Evolutionary conservation across 2,797 vertebrate genomes (phyloP).

Genomic region (Schizopygopsis pylzovi): DNA sequence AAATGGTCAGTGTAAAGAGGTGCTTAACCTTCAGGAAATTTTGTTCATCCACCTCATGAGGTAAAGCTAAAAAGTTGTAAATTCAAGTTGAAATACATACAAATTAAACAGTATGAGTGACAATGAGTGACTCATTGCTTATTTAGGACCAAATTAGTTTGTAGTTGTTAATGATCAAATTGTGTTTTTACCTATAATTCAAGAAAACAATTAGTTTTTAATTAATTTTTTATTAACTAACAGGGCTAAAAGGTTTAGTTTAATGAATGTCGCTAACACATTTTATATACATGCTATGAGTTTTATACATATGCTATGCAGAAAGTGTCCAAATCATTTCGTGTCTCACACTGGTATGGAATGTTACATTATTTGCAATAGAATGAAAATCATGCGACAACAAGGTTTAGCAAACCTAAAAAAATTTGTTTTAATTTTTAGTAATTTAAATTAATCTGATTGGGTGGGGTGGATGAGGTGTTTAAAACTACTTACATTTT

Average conservation of each 20-base stretch:
- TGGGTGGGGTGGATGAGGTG: neutral
- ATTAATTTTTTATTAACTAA: neutral
- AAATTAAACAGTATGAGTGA: neutral
- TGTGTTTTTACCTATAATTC: neutral
- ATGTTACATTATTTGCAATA: neutral
- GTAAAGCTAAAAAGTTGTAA: neutral
- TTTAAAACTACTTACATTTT: neutral
- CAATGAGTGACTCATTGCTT: neutral
- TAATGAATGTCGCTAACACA: neutral
- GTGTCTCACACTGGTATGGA: neutral
- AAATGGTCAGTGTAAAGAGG: slow-evolving; percentile 15
- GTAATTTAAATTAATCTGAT: neutral
- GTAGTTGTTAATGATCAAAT: neutral
- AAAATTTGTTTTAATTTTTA: neutral
- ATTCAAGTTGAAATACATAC: neutral
- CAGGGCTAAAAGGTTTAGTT: neutral
- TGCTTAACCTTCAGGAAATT: slow-evolving; percentile 21
- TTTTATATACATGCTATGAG: neutral
- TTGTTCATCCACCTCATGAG: neutral
- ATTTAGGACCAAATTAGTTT: neutral
- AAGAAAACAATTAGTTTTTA: neutral
- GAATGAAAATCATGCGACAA: neutral
- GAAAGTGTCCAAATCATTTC: neutral
- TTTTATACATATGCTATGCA: neutral
- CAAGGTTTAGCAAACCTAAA: neutral